phyloP scores from a whole-genome alignment of 1,140 invertebrate species.

The Platorchestia sp. region DNA sequence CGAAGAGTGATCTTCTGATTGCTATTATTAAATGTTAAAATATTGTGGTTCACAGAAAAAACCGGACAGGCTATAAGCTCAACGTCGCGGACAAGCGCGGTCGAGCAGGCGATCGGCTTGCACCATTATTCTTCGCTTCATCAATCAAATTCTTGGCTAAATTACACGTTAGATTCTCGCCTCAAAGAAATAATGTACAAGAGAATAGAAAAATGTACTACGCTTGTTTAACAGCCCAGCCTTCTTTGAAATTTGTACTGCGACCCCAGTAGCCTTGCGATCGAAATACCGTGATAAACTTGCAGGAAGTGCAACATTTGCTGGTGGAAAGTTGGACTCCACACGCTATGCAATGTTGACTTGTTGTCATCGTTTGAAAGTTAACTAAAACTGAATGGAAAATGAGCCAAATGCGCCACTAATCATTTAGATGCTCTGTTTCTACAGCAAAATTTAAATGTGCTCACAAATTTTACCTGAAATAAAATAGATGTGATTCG shows the following conservation, averaged over 20 bases:
- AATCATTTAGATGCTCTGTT: no score
- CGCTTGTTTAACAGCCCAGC: neutral
- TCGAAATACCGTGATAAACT: neutral
- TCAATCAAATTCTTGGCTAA: neutral
- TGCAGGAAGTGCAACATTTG: no score
- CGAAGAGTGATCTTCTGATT: neutral
- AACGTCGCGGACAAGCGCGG: neutral
- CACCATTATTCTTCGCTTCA: neutral
- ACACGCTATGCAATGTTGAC: no score
- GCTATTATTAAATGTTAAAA: neutral
- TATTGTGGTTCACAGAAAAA: neutral
- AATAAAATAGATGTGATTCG: no score
- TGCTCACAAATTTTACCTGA: no score
- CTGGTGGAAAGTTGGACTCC: no score
- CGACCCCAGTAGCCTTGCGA: neutral
- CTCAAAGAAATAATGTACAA: neutral
- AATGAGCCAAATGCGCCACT: no score
- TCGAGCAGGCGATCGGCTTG: no score
- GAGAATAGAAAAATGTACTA: neutral
- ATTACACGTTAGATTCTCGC: neutral
- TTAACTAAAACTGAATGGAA: no score
- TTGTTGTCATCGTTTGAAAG: no score
- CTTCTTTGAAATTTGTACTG: neutral
- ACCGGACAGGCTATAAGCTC: neutral
- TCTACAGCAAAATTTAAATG: no score